A percentile compares a stretch with the other conserved stretches of the same genome.
phyloP scores from a whole-genome alignment of 2,113 vertebrate genomes.

The Oxyura jamaicensis region DNA sequence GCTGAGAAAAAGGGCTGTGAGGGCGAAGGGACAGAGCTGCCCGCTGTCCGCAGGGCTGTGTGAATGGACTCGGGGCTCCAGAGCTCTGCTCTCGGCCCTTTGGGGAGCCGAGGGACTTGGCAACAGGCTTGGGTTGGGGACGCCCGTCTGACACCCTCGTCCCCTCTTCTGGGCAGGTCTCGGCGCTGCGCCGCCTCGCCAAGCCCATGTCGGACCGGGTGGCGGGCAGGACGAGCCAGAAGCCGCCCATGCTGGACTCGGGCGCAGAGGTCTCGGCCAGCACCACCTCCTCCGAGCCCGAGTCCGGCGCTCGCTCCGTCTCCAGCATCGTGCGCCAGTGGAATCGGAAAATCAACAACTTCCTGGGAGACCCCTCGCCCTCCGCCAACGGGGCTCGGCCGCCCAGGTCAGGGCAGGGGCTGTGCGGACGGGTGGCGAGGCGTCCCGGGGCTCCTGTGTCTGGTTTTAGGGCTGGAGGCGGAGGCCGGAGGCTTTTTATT shows the following conservation, averaged over 20 bases:
- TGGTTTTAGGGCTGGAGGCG: neutral
- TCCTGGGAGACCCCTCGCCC: constrained; percentile 81
- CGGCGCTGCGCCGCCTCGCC: constrained; percentile 89
- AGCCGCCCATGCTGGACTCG: constrained; percentile 80
- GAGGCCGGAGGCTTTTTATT: neutral
- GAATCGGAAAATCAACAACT: constrained; percentile 92
- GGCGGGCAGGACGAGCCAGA: constrained; percentile 79
- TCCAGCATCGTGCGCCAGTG: constrained; percentile 95
- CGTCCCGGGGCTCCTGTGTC: neutral
- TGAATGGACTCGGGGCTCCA: neutral
- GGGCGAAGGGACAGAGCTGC: neutral
- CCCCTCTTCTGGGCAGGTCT: constrained; percentile 73
- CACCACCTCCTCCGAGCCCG: constrained; percentile 89
- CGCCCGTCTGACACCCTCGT: neutral
- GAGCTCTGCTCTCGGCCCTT: rapidly evolving
- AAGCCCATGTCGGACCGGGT: constrained; percentile 93
- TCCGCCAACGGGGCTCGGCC: constrained; percentile 73
- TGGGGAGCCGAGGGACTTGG: neutral
- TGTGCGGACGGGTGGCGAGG: neutral
- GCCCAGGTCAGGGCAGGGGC: constrained; percentile 67
- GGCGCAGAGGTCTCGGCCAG: constrained; percentile 88
- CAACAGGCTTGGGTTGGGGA: neutral
- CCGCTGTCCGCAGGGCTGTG: neutral
- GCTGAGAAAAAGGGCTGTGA: rapidly evolving
- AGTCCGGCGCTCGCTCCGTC: constrained; percentile 82